phyloP scores from a whole-genome alignment of 2,888 invertebrate species.

The Torymus texanus region DNA sequence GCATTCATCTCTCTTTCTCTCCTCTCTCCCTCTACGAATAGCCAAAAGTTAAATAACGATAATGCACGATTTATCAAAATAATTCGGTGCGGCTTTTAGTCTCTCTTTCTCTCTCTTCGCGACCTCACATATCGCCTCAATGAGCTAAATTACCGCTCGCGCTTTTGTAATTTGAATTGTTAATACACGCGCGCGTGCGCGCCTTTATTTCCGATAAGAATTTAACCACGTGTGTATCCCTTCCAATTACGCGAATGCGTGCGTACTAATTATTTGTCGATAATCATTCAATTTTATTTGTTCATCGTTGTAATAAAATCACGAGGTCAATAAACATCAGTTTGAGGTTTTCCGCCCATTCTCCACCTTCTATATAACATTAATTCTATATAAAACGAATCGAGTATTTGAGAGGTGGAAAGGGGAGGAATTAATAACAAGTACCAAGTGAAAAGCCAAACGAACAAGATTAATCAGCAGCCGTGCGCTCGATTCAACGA shows the following conservation, averaged over 20 bases:
- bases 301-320: not conserved
- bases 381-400: too few relatives aligned
- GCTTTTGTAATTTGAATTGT: constrained; percentile 24
- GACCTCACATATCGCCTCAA: too few relatives aligned
- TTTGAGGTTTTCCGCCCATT: too few relatives aligned
- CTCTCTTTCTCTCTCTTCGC: too few relatives aligned
- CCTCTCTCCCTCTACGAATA: too few relatives aligned
- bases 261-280: constrained; percentile 31
- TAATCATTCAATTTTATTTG: constrained; percentile 12
- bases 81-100: not conserved
- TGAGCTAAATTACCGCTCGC: not conserved
- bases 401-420: too few relatives aligned
- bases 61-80: constrained; percentile 12
- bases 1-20: not conserved
- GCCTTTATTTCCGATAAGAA: constrained; percentile 3
- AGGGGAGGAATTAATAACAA: too few relatives aligned
- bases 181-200: too few relatives aligned
- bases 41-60: not conserved
- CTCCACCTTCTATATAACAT: too few relatives aligned
- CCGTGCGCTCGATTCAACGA: too few relatives aligned
- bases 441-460: too few relatives aligned
- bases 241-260: not conserved
- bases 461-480: too few relatives aligned
- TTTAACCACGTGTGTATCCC: not conserved
- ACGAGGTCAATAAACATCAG: not conserved